Evolutionary conservation across 2,113 vertebrate genomes (phyloP).

Genomic region (Empidonax traillii): DNA sequence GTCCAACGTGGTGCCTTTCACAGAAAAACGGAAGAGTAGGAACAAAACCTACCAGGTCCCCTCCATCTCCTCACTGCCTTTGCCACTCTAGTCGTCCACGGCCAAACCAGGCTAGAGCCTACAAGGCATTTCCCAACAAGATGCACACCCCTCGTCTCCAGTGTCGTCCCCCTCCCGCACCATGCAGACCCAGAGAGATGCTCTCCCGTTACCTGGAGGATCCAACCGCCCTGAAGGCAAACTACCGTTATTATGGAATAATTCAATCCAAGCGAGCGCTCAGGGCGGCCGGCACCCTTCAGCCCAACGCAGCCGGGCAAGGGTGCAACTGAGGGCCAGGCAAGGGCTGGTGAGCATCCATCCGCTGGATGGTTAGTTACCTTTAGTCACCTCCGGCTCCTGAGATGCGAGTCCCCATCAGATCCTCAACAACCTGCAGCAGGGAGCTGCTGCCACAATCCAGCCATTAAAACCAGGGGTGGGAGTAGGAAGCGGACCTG

Average conservation of each 20-base stretch:
- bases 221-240: neutral
- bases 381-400: constrained; percentile 63
- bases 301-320: neutral
- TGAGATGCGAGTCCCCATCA: constrained; percentile 62
- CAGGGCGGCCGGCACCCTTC: neutral
- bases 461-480: constrained; percentile 58
- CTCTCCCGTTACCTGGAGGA: neutral
- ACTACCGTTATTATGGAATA: neutral
- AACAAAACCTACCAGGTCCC: neutral
- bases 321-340: neutral
- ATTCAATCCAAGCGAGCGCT: neutral
- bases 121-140: neutral
- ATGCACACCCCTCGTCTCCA: neutral
- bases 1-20: neutral
- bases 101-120: neutral
- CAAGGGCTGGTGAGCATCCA: constrained; percentile 12
- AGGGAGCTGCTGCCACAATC: constrained; percentile 64
- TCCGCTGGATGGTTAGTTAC: constrained; percentile 51
- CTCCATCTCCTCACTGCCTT: neutral
- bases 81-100: neutral
- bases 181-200: neutral
- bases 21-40: neutral
- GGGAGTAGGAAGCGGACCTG: constrained; percentile 8
- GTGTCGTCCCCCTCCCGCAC: neutral
- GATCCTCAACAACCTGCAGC: constrained; percentile 74